Evolutionary conservation across 2,113 vertebrate genomes (phyloP), one percentile per base, ranked within the genome.

Genomic region (Pachycephala philippinensis): DNA sequence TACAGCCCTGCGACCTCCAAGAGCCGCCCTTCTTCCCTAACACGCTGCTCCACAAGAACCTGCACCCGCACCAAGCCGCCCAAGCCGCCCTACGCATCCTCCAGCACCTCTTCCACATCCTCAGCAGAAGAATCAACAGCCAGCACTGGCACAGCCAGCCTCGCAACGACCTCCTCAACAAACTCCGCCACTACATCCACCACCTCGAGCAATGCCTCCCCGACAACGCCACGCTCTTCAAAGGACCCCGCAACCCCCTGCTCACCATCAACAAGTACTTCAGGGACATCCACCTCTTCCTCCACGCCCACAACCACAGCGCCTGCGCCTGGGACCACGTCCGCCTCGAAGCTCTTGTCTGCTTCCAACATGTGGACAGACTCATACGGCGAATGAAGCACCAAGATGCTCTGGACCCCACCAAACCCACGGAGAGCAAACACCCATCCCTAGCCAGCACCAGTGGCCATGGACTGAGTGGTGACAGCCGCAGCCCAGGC

Each of bases 381-480:
- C 91, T 97, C 6, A 27, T 71, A 4, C 13, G 7, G 27, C 52
- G 0, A n/a, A 96, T 88, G 71, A 56, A 23, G 28, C 57, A 16
- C 16, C n/a, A 4, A 17, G 28, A 2, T 4, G 15, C 47, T 74
- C n/a, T 42, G 19, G 45, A 17, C 15, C 13, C 9, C 45, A 12
- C 11, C 35, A 80, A 49, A 26, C 4, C 28, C 35, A 30, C 0
- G 1, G 2, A 3, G 0, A 1, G 19, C 37, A 8, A 83, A 30
- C 1, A 3, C 10, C 19, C 7, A 23, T 27, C 24, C 24, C 26
- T 37, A 82, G 15, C 5, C 61, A 63, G 24, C 6, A 1, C 5
- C 2, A 1, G 11, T 0, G 0, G 16, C 15, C 30, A 3, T 0
- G 0, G 28, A 37, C 0, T 0, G 1, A 65, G 40, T 0, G 2